phyloP scores from a whole-genome alignment of 1,140 invertebrate species.

The Drosophila nasuta region DNA sequence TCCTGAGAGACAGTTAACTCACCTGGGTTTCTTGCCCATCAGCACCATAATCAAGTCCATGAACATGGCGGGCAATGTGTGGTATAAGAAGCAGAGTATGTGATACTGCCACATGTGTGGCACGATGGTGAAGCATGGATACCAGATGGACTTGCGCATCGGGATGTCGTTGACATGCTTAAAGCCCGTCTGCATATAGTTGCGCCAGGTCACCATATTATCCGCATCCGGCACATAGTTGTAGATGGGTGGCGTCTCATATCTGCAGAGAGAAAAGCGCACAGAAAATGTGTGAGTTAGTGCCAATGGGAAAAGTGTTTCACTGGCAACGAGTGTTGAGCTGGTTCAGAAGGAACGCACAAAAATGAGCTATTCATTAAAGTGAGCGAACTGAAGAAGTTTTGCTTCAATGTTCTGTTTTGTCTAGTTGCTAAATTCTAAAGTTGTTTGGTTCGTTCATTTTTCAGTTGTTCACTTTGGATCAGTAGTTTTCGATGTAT shows the following conservation, averaged over 20 bases:
- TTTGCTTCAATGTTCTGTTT: no score
- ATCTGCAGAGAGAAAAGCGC: slow-evolving; percentile 33
- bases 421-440: no score
- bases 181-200: slow-evolving; percentile 86
- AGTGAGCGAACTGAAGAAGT: no score
- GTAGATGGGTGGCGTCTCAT: slow-evolving; percentile 87
- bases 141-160: slow-evolving; percentile 86
- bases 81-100: slow-evolving; percentile 86
- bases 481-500: no score
- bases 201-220: slow-evolving; percentile 89
- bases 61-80: slow-evolving; percentile 87
- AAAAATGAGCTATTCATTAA: no score
- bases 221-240: slow-evolving; percentile 90
- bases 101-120: slow-evolving; percentile 85
- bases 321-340: no score
- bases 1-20: slow-evolving; percentile 28
- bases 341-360: no score
- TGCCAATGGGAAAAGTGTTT: no score
- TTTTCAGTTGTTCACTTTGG: no score
- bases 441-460: no score
- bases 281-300: no score
- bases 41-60: slow-evolving; percentile 86
- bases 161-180: slow-evolving; percentile 84
- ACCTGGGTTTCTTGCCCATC: slow-evolving; percentile 87
- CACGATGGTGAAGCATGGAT: slow-evolving; percentile 86